Percentiles rank a stretch among this genome's conserved stretches.
phyloP scores from a whole-genome alignment of 2,113 vertebrate genomes.

The Cyphotilapia sp. region DNA sequence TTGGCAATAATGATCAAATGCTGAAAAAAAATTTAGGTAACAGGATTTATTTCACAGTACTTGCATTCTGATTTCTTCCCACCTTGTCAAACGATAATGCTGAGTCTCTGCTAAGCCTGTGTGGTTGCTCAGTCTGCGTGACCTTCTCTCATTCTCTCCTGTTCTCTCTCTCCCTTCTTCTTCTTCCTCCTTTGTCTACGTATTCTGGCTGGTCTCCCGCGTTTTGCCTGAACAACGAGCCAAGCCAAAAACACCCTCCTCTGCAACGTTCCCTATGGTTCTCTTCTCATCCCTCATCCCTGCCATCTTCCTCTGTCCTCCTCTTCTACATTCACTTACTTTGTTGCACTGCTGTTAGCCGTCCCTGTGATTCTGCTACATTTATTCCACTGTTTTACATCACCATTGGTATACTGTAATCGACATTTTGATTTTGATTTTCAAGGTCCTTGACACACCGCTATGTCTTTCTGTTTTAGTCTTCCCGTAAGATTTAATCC shows the following conservation, averaged over 20 bases:
- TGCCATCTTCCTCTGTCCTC: not conserved
- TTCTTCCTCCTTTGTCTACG: slow-evolving; percentile 23
- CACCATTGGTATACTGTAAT: not conserved
- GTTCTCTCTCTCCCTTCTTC: not conserved
- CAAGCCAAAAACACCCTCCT: slow-evolving; percentile 22
- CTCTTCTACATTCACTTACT: not conserved
- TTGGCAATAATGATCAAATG: not conserved
- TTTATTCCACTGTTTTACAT: not conserved
- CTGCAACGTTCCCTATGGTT: slow-evolving; percentile 8
- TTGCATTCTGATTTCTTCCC: not conserved
- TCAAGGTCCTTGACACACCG: not conserved
- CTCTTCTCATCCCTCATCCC: slow-evolving; percentile 8
- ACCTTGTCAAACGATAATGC: not conserved
- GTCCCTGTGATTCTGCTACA: not conserved
- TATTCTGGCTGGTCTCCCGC: slow-evolving; percentile 14
- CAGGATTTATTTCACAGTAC: not conserved
- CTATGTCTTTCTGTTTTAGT: not conserved
- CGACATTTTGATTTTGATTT: not conserved
- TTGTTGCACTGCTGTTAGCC: not conserved
- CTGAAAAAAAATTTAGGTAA: not conserved
- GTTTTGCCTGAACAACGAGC: slow-evolving; percentile 35
- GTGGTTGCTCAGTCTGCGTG: not conserved
- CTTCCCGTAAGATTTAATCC: not conserved
- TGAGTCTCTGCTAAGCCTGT: not conserved
- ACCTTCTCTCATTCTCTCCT: slow-evolving; percentile 37